These are phyloP conservation scores for Stigmatopora nigra DNA, from an alignment of 2,113 vertebrate genomes.

Conservation along the genomic window DNA sequence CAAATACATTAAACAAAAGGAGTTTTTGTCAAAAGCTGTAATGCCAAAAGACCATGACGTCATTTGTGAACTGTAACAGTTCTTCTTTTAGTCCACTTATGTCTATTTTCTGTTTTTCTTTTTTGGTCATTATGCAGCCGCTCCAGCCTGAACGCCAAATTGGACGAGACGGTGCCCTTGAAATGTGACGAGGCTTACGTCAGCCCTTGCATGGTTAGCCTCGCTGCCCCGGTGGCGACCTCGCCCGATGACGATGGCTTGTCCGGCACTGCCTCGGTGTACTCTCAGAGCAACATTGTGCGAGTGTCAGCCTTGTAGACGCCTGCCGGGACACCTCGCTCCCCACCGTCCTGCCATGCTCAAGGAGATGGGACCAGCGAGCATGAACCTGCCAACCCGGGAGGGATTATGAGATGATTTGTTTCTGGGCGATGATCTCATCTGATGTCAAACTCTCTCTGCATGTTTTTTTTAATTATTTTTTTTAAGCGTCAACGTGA, in stretches of 20 bases:
- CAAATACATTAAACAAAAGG: too few relatives aligned
- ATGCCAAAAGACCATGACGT: too few relatives aligned
- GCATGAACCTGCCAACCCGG: constrained; percentile 68
- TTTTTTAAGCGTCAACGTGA: constrained; percentile 4
- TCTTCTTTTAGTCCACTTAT: background rate
- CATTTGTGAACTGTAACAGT: too few relatives aligned
- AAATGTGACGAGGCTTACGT: constrained; percentile 92
- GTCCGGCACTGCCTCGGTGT: constrained; percentile 77
- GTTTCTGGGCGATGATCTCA: constrained; percentile 47
- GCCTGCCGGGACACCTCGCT: constrained; percentile 28
- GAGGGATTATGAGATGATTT: constrained; percentile 54
- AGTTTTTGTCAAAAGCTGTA: too few relatives aligned
- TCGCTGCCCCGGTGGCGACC: constrained; percentile 83
- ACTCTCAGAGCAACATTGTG: constrained; percentile 93
- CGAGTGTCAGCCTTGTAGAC: constrained; percentile 96
- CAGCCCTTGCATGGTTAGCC: constrained; percentile 94
- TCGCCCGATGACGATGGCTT: constrained; percentile 81
- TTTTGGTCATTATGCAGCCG: constrained; percentile 71
- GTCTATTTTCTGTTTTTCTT: constrained; percentile 25
- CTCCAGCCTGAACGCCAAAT: constrained; percentile 96
- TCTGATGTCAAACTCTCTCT: constrained; percentile 67
- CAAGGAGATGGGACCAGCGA: constrained; percentile 61
- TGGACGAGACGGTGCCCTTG: constrained; percentile 86
- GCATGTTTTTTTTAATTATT: too few relatives aligned
- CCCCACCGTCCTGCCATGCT: constrained; percentile 47